A percentile compares a stretch with the other conserved stretches of the same genome.
phyloP scores from a whole-genome alignment of 2,113 vertebrate genomes.

The Actenoides lindsayi region DNA sequence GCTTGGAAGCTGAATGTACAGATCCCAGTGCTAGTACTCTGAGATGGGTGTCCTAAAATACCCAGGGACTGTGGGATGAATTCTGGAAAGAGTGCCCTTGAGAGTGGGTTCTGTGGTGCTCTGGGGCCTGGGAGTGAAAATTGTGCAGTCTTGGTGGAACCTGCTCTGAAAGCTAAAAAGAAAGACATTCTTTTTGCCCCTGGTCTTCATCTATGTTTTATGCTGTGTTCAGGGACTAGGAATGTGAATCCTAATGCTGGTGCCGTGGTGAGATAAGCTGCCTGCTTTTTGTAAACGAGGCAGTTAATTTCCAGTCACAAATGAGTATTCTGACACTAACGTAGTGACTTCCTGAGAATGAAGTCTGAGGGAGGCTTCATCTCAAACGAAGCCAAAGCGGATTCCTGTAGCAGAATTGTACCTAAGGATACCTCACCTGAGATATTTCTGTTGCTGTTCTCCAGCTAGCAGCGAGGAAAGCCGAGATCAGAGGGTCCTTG shows the following conservation, averaged over 20 bases:
- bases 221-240: background rate
- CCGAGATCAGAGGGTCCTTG: background rate
- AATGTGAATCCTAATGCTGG: background rate
- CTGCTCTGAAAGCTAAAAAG: background rate
- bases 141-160: background rate
- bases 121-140: background rate
- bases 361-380: background rate
- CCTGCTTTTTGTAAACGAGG: background rate
- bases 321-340: background rate
- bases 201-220: background rate
- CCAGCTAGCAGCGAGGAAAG: background rate
- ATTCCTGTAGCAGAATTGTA: background rate
- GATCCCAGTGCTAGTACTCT: background rate
- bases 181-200: background rate
- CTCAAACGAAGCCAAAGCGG: background rate
- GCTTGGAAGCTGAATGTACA: background rate
- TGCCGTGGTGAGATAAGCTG: background rate
- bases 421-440: background rate
- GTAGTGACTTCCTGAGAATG: background rate
- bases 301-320: background rate
- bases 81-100: constrained; percentile 24
- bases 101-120: background rate
- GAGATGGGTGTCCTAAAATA: background rate
- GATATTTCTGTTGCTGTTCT: background rate
- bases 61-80: background rate